These are phyloP conservation scores for Rhodeus uyekii DNA, from an alignment of 2,797 vertebrate species.

Conservation along the genomic window DNA sequence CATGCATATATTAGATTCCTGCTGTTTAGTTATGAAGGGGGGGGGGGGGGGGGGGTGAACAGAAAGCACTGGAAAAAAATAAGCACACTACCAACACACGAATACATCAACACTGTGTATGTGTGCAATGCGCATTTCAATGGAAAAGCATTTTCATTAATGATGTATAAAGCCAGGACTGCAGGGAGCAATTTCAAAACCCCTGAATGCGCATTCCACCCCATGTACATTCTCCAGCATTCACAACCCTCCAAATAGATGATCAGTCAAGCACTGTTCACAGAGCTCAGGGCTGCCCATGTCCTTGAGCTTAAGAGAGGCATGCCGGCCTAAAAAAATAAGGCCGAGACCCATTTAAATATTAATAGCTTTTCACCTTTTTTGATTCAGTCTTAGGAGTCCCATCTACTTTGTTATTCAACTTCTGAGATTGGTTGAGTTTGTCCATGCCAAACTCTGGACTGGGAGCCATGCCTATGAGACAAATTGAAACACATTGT, in stretches of 20 bases:
- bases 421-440: slow-evolving; percentile 87
- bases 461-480: slow-evolving; percentile 89
- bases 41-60: background rate
- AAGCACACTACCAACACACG: background rate
- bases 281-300: background rate
- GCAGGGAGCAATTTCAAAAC: slow-evolving; percentile 36
- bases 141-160: slow-evolving; percentile 42
- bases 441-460: slow-evolving; percentile 96
- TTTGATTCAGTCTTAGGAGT: slow-evolving; percentile 92
- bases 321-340: background rate
- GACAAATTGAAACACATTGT: slow-evolving; percentile 28
- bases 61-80: background rate
- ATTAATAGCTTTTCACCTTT: slow-evolving; percentile 52
- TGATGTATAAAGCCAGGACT: slow-evolving; percentile 34
- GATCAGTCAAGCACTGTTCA: slow-evolving; percentile 12
- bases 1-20: background rate
- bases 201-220: slow-evolving; percentile 22
- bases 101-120: background rate
- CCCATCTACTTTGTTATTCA: slow-evolving; percentile 96
- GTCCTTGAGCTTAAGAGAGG: background rate
- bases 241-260: background rate
- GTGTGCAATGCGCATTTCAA: slow-evolving; percentile 31
- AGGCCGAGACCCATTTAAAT: background rate
- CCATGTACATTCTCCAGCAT: background rate
- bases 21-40: background rate